phyloP scores from a whole-genome alignment of 2,888 invertebrate species.

The Zootermopsis nevadensis region DNA sequence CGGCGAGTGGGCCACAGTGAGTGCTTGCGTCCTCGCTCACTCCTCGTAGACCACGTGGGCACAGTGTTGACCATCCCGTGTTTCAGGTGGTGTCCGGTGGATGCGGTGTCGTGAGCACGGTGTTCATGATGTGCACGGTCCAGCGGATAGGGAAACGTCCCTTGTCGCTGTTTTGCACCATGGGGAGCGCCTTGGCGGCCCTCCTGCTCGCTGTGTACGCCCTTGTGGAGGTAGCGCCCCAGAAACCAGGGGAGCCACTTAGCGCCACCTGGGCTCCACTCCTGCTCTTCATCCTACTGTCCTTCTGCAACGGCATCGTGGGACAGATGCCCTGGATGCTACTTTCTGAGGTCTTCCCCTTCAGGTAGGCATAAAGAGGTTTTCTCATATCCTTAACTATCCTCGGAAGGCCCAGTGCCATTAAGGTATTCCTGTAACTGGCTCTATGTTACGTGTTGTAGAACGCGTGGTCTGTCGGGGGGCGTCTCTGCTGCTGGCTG shows the following conservation, averaged over 20 bases:
- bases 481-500: conserved; percentile 68
- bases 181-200: conserved; percentile 7
- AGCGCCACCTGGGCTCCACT: conserved; percentile 58
- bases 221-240: neutral
- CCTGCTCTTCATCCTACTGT: conserved; percentile 63
- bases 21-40: neutral
- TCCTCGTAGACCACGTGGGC: too few relatives aligned
- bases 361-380: neutral
- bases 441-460: conserved; percentile 53
- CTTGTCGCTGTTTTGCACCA: conserved; percentile 21
- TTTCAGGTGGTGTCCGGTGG: conserved; percentile 35
- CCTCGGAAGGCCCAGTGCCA: too few relatives aligned
- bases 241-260: neutral
- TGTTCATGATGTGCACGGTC: conserved; percentile 28
- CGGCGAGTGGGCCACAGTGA: conserved; percentile 63
- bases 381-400: too few relatives aligned
- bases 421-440: too few relatives aligned
- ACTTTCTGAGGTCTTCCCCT: conserved; percentile 65
- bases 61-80: too few relatives aligned
- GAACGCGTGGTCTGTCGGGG: conserved; percentile 68
- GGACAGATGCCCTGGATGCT: conserved; percentile 68
- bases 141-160: conserved; percentile 11
- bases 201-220: conserved; percentile 21
- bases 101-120: conserved; percentile 1
- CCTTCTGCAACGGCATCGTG: conserved; percentile 61